phyloP scores from a whole-genome alignment of 2,888 invertebrate genomes.

The Dolichomitus sp. region DNA sequence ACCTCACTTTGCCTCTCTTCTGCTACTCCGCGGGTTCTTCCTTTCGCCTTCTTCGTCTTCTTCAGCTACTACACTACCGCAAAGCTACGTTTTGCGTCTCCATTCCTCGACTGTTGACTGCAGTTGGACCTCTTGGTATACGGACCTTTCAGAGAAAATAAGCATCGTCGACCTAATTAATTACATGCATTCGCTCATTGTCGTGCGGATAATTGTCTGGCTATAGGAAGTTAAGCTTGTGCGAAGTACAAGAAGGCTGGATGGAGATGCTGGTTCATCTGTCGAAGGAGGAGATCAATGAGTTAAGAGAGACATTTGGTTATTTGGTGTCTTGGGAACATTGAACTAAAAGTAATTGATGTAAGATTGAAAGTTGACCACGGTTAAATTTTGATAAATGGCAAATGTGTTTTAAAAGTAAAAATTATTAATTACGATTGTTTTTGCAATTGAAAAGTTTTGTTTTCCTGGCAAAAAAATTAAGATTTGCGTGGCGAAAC shows the following conservation, averaged over 20 bases:
- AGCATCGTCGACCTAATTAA: slow-evolving; percentile 67
- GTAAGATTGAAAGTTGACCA: neutral
- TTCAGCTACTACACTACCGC: slow-evolving; percentile 53
- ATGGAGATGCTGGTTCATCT: neutral
- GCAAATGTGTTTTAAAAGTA: neutral
- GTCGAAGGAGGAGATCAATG: neutral
- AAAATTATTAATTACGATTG: neutral
- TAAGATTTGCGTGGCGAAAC: too few species aligned
- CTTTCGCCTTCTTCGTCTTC: slow-evolving; percentile 47
- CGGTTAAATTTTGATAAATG: too few species aligned
- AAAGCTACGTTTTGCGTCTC: slow-evolving; percentile 39
- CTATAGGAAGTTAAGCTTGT: neutral
- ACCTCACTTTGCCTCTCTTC: slow-evolving; percentile 59
- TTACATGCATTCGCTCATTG: slow-evolving; percentile 66
- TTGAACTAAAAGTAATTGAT: neutral
- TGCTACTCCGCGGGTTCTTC: slow-evolving; percentile 39
- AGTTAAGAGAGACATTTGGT: neutral
- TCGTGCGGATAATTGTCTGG: slow-evolving; percentile 63
- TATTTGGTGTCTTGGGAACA: neutral
- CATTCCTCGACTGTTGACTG: slow-evolving; percentile 43
- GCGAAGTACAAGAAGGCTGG: neutral
- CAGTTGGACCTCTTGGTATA: slow-evolving; percentile 25
- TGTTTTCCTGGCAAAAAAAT: too few species aligned
- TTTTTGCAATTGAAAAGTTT: too few species aligned
- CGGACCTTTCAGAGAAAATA: slow-evolving; percentile 51